phyloP scores from a whole-genome alignment of 2,797 vertebrate genomes.

The Botia almorhae region DNA sequence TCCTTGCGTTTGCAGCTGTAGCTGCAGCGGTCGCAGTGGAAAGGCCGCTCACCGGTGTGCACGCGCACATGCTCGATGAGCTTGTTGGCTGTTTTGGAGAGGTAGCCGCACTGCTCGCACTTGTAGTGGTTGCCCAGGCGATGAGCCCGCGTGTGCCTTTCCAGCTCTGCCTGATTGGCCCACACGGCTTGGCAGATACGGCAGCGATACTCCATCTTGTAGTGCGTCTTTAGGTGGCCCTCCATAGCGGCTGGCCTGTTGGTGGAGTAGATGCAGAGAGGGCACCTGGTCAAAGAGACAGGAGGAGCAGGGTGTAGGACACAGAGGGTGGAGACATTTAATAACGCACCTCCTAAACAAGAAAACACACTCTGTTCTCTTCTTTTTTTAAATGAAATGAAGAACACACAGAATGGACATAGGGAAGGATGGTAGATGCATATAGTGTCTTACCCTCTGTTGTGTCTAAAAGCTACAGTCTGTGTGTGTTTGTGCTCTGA shows the following conservation, averaged over 20 bases:
- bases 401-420: constrained; percentile 65
- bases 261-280: constrained; percentile 99
- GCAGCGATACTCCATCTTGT: constrained; percentile 99
- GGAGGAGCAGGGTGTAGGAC: constrained; percentile 53
- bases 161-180: constrained; percentile 96
- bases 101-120: constrained; percentile 99
- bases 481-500: constrained; percentile 60
- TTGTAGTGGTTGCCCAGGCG: constrained; percentile 99
- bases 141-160: constrained; percentile 95
- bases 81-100: constrained; percentile 99
- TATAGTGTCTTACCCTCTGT: constrained; percentile 57
- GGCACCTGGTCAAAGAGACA: constrained; percentile 85
- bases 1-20: constrained; percentile 99
- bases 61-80: constrained; percentile 99
- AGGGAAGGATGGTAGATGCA: constrained; percentile 64
- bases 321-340: constrained; percentile 55
- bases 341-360: constrained; percentile 29
- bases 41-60: constrained; percentile 99
- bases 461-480: constrained; percentile 58
- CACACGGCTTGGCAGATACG: constrained; percentile 98
- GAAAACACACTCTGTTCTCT: constrained; percentile 37
- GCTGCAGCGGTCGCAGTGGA: constrained; percentile 99
- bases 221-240: constrained; percentile 99
- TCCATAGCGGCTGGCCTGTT: constrained; percentile 98
- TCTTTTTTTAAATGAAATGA: constrained; percentile 38